Conservation (phyloP, 2,797 vertebrate species). For the Dendrocincla fuliginosa region DNA sequence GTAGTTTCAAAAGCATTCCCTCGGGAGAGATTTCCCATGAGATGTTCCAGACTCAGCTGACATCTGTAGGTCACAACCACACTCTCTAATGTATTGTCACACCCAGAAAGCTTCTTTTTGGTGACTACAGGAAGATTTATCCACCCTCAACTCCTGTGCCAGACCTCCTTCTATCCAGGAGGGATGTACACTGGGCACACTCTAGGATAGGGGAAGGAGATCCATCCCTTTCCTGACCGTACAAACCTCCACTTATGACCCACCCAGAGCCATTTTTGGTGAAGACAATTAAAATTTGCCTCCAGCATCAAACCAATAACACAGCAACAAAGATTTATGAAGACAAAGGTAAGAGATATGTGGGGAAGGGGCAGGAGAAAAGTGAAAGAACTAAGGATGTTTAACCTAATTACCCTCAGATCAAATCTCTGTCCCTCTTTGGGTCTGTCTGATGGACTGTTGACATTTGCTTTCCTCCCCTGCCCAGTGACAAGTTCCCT, state of each 20-base stretch:
- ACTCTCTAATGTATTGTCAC: neutral
- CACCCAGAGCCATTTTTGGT: neutral
- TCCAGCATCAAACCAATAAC: neutral
- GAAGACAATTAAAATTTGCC: neutral
- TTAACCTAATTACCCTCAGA: neutral
- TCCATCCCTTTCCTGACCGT: neutral
- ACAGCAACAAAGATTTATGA: neutral
- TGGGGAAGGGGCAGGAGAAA: neutral
- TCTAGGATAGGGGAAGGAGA: neutral
- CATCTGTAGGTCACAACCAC: neutral
- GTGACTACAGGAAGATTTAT: neutral
- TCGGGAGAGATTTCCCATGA: neutral
- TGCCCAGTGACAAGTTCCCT: neutral
- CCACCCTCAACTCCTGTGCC: neutral
- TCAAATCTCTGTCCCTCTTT: neutral
- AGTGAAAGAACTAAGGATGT: neutral
- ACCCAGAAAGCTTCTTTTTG: neutral
- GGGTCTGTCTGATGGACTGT: accelerated
- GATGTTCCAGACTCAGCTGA: neutral
- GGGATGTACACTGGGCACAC: accelerated
- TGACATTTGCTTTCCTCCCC: neutral
- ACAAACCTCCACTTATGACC: neutral
- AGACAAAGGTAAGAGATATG: neutral
- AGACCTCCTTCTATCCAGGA: neutral
- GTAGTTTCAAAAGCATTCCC: neutral